Conservation (phyloP, 2,113 vertebrate species). For the Ranitomeya variabilis region DNA sequence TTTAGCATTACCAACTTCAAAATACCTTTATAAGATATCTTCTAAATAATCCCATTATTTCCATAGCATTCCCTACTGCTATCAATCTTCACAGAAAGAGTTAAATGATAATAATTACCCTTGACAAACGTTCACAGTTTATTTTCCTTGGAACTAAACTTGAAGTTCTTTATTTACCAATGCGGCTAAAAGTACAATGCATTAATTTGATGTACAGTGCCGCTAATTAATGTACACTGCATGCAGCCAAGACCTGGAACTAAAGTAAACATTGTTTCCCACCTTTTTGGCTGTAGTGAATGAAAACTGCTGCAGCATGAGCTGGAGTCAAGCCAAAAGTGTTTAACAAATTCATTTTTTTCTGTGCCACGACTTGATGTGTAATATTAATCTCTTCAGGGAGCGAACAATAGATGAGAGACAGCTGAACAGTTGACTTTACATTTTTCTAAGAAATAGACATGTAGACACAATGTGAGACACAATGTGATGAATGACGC, state of each 20-base stretch:
- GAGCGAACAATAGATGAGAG: conserved; percentile 38
- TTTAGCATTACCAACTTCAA: not conserved
- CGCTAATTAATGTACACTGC: conserved; percentile 62
- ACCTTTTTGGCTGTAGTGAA: conserved; percentile 61
- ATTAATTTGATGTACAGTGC: conserved; percentile 65
- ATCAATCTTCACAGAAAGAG: not conserved
- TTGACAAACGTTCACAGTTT: conserved; percentile 41
- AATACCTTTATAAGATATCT: not conserved
- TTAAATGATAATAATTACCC: conserved; percentile 32
- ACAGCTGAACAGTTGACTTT: conserved; percentile 47
- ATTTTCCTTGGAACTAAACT: conserved; percentile 59
- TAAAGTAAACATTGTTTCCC: conserved; percentile 66
- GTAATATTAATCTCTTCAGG: conserved; percentile 54
- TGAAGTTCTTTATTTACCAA: conserved; percentile 59
- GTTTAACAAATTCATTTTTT: conserved; percentile 55
- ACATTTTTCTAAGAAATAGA: conserved; percentile 39
- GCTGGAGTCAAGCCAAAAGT: conserved; percentile 38
- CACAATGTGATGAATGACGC: not conserved
- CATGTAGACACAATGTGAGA: conserved; percentile 28
- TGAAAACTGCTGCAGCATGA: conserved; percentile 58
- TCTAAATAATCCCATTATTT: no score
- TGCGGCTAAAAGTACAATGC: conserved; percentile 65
- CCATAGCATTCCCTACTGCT: not conserved
- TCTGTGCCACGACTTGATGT: conserved; percentile 42
- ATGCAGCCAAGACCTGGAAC: conserved; percentile 63